phyloP scores from a whole-genome alignment of 1,140 invertebrate species.

The Dreissena polymorpha region DNA sequence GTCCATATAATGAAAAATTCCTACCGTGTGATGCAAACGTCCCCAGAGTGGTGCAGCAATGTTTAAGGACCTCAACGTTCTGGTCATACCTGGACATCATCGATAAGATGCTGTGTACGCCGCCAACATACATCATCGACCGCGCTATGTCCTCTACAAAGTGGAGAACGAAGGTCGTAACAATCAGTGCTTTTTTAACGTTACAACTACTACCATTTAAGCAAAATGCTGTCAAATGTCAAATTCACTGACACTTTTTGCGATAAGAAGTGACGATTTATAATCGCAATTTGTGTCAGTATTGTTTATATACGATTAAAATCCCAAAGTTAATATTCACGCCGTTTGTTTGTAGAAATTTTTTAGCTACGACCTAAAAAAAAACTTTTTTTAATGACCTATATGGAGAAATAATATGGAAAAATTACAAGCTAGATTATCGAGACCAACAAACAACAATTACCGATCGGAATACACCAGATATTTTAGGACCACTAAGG shows the following conservation, averaged over 20 bases:
- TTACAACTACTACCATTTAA: not conserved
- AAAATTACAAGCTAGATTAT: too few relatives aligned
- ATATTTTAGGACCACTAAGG: too few relatives aligned
- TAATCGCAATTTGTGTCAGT: too few relatives aligned
- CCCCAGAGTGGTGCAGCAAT: constrained; percentile 61
- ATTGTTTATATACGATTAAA: too few relatives aligned
- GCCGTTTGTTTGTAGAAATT: too few relatives aligned
- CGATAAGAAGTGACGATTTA: too few relatives aligned
- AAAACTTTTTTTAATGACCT: too few relatives aligned
- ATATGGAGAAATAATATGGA: too few relatives aligned
- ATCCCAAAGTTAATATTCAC: too few relatives aligned
- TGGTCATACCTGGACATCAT: constrained; percentile 62
- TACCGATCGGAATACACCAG: too few relatives aligned
- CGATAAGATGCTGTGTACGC: constrained; percentile 64
- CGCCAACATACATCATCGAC: constrained; percentile 64
- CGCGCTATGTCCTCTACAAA: constrained; percentile 58
- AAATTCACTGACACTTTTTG: too few relatives aligned
- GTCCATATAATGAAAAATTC: not conserved
- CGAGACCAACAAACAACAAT: too few relatives aligned
- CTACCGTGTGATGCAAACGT: constrained; percentile 66
- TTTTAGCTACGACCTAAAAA: constrained; percentile 37
- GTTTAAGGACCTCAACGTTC: constrained; percentile 60
- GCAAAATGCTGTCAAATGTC: not conserved
- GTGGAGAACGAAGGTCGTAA: not conserved
- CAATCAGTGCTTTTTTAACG: not conserved